Evolutionary conservation across 2,888 invertebrate genomes (phyloP).

Genomic region (Drosophila antonietae): DNA sequence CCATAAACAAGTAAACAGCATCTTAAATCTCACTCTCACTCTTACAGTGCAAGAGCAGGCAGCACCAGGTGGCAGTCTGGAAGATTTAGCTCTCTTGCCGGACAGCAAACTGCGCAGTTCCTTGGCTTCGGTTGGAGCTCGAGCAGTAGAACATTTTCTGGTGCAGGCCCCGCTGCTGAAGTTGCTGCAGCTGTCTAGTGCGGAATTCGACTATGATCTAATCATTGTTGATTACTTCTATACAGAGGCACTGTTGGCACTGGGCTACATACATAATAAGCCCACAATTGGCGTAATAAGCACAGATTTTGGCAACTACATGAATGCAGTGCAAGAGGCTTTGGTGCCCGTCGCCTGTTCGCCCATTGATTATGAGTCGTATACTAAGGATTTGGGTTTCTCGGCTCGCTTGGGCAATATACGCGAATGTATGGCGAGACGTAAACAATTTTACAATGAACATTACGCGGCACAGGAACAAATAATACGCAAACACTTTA

Average conservation of each 20-base stretch:
- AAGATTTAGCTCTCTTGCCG: slow-evolving; percentile 56
- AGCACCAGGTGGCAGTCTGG: slow-evolving; percentile 56
- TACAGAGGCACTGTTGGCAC: slow-evolving; percentile 84
- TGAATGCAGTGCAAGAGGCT: slow-evolving; percentile 84
- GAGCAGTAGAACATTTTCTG: slow-evolving; percentile 80
- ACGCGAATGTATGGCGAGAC: slow-evolving; percentile 79
- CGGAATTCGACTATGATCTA: slow-evolving; percentile 84
- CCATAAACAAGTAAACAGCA: neutral
- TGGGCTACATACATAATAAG: slow-evolving; percentile 83
- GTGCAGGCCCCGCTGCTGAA: slow-evolving; percentile 58
- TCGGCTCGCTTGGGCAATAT: slow-evolving; percentile 86
- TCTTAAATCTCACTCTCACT: neutral
- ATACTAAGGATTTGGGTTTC: slow-evolving; percentile 84
- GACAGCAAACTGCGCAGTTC: slow-evolving; percentile 68
- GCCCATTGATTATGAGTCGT: slow-evolving; percentile 84
- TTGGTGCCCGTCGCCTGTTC: slow-evolving; percentile 85
- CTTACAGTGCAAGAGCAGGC: slow-evolving; percentile 66
- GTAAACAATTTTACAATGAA: slow-evolving; percentile 75
- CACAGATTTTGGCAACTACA: slow-evolving; percentile 84
- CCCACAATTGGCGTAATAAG: slow-evolving; percentile 84
- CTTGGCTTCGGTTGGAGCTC: slow-evolving; percentile 73
- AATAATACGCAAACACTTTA: slow-evolving; percentile 81
- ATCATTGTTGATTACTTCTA: slow-evolving; percentile 85
- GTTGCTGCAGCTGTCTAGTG: slow-evolving; percentile 71
- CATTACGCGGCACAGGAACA: slow-evolving; percentile 81